Evolutionary conservation across 2,797 vertebrate genomes (phyloP).

Genomic region (Lateolabrax maculatus): DNA sequence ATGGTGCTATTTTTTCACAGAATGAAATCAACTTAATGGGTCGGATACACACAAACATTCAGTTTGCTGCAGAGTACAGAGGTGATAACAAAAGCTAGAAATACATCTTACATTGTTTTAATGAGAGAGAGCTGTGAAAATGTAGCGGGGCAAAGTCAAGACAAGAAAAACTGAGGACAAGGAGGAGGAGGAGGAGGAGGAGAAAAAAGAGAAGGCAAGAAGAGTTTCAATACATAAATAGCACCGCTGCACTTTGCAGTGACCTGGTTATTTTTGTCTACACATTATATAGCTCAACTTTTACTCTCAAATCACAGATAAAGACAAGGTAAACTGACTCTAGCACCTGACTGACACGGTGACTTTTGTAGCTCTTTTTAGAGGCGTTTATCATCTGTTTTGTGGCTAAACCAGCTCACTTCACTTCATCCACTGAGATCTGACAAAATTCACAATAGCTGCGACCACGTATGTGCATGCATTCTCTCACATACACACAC

Average conservation of each 20-base stretch:
- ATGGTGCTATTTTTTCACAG: background rate
- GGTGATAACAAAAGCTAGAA: conserved; percentile 40
- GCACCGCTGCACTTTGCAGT: background rate
- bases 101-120: conserved; percentile 28
- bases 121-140: conserved; percentile 23
- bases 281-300: too few species aligned
- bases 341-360: background rate
- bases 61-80: background rate
- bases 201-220: background rate
- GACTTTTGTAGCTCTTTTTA: background rate
- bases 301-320: too few species aligned
- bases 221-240: background rate
- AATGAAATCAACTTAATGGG: conserved; percentile 35
- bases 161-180: background rate
- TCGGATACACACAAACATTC: conserved; percentile 13
- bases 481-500: too few species aligned
- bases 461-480: too few species aligned
- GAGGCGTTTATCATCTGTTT: too few species aligned
- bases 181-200: background rate
- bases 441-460: too few species aligned
- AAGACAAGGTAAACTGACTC: too few species aligned
- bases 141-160: conserved; percentile 17
- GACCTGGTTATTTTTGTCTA: background rate
- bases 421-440: too few species aligned
- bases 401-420: too few species aligned